These are phyloP conservation scores for Scaptomyza hsui DNA, from an alignment of 1,140 invertebrate genomes.

Conservation along the genomic window DNA sequence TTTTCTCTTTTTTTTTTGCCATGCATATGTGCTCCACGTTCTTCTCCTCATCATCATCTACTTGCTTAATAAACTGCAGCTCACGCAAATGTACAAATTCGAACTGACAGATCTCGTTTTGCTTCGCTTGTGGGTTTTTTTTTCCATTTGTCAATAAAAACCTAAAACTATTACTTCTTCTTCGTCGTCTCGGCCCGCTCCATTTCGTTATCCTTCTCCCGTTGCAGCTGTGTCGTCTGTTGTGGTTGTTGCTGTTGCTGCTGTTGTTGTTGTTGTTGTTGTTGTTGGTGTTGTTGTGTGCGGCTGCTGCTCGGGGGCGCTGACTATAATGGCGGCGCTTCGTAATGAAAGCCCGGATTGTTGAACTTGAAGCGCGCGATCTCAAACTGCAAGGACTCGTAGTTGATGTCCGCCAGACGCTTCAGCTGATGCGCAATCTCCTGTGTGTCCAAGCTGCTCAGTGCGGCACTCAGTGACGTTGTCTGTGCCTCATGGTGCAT, in stretches of 20 bases:
- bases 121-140: neutral
- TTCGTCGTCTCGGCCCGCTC: conserved; percentile 1
- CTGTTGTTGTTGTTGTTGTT: conserved; percentile 21
- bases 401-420: conserved; percentile 78
- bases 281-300: conserved; percentile 18
- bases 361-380: conserved; percentile 82
- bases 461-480: conserved; percentile 39
- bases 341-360: conserved; percentile 80
- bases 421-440: conserved; percentile 77
- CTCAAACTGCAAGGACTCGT: conserved; percentile 79
- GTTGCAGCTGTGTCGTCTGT: neutral
- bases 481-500: conserved; percentile 49
- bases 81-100: conserved; percentile 38
- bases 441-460: conserved; percentile 66
- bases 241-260: conserved; percentile 29
- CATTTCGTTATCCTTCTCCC: conserved; percentile 12
- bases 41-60: too few relatives aligned
- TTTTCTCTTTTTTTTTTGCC: neutral
- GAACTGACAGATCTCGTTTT: conserved; percentile 13
- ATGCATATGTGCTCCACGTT: conserved; percentile 7
- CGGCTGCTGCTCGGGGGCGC: conserved; percentile 17
- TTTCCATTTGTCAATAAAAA: conserved; percentile 33
- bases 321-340: conserved; percentile 73
- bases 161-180: conserved; percentile 39
- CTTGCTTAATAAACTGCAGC: conserved; percentile 14